phyloP scores from a whole-genome alignment of 1,140 invertebrate species.

The Lithobius niger region DNA sequence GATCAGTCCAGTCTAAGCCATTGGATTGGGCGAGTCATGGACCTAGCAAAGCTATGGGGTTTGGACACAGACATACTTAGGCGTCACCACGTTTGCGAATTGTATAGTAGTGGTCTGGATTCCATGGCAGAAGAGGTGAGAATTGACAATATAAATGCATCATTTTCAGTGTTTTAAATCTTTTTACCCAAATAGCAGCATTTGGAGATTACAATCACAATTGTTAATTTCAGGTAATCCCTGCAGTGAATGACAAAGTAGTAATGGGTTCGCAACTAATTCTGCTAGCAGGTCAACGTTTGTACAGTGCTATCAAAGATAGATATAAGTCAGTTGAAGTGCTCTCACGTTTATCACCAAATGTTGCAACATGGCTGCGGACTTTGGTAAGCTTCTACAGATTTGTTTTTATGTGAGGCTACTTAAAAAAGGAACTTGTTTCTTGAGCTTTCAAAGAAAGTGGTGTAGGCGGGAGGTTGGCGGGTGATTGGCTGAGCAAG shows the following conservation, averaged over 20 bases:
- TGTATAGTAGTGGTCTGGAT: conserved; percentile 64
- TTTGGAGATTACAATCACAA: neutral
- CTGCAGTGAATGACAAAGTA: conserved; percentile 47
- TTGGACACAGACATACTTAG: conserved; percentile 58
- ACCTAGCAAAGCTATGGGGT: conserved; percentile 61
- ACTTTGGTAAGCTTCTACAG: conserved; percentile 11
- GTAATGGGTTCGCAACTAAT: conserved; percentile 49
- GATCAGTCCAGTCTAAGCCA: neutral
- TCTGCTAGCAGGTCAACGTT: conserved; percentile 51
- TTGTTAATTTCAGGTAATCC: conserved; percentile 35
- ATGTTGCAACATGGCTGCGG: conserved; percentile 16
- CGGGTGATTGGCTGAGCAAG: neutral
- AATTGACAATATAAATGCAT: no score
- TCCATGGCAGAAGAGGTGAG: conserved; percentile 54
- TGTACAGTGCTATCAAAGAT: conserved; percentile 24
- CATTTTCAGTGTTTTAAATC: no score
- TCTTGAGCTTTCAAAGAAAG: neutral
- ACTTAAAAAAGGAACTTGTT: neutral
- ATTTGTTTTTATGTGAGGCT: neutral
- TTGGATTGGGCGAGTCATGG: conserved; percentile 34
- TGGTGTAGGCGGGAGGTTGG: neutral
- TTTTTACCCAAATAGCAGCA: neutral
- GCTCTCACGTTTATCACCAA: conserved; percentile 13
- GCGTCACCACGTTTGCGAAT: conserved; percentile 57
- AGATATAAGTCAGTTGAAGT: conserved; percentile 8